phyloP scores from a whole-genome alignment of 2,888 invertebrate species.

The Pteria penguin region DNA sequence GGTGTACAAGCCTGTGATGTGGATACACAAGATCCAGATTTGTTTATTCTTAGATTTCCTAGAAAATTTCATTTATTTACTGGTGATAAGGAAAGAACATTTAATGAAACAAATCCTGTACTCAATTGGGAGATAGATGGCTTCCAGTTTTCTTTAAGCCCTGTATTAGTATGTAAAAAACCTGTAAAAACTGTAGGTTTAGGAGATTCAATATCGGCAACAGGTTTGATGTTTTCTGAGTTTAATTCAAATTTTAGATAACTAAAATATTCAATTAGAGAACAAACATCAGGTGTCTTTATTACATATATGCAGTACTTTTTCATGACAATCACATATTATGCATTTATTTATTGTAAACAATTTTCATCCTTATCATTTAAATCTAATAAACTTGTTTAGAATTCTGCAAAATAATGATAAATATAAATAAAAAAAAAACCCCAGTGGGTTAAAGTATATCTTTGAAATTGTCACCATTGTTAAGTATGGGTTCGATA shows the following conservation, averaged over 20 bases:
- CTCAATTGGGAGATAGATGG: conserved; percentile 79
- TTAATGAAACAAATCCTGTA: conserved; percentile 75
- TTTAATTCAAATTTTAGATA: conserved; percentile 44
- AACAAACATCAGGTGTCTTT: no score
- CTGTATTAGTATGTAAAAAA: conserved; percentile 81
- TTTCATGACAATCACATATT: no score
- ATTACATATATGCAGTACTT: no score
- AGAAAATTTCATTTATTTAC: conserved; percentile 73
- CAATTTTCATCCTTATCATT: no score
- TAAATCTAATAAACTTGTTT: no score
- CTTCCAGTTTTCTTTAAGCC: conserved; percentile 80
- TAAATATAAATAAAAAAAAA: no score
- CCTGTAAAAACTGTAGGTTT: conserved; percentile 81
- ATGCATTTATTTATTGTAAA: no score
- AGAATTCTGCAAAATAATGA: no score
- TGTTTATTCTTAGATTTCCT: conserved; percentile 79
- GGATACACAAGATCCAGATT: conserved; percentile 64
- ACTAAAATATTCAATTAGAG: no score
- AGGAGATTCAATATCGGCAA: conserved; percentile 81
- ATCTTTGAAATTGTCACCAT: no score
- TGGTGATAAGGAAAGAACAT: conserved; percentile 60
- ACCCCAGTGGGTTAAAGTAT: no score
- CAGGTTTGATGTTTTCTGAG: conserved; percentile 80
- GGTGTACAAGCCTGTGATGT: conserved; percentile 80
- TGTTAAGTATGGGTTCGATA: no score